Evolutionary conservation across 1,140 invertebrate genomes (phyloP).

Genomic region (Megalopta genalis): DNA sequence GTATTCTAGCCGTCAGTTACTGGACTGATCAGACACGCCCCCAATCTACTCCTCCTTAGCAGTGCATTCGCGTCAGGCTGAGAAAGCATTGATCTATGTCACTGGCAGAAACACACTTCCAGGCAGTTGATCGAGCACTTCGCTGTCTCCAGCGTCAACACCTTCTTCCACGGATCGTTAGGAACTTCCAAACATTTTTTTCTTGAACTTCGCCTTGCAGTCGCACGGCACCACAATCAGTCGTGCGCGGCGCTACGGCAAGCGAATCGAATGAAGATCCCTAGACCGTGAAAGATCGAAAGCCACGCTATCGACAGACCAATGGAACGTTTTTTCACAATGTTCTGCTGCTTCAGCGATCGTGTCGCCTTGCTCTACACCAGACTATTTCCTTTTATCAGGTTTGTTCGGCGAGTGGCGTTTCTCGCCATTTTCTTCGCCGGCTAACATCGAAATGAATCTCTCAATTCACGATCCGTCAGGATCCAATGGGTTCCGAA

Average conservation of each 20-base stretch:
- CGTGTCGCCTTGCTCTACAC: constrained; percentile 13
- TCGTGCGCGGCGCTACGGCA: not conserved
- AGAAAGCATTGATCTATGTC: constrained; percentile 57
- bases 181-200: constrained; percentile 51
- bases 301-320: constrained; percentile 20
- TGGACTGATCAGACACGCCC: not conserved
- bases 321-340: constrained; percentile 38
- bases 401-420: constrained; percentile 33
- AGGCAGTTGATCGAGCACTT: constrained; percentile 24
- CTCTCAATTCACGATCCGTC: too few species aligned
- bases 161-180: constrained; percentile 20
- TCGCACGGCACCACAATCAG: constrained; percentile 24
- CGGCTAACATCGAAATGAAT: not conserved
- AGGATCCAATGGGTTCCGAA: not conserved
- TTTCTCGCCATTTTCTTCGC: constrained; percentile 6
- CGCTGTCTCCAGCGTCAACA: constrained; percentile 19
- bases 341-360: constrained; percentile 24
- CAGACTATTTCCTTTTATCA: constrained; percentile 51
- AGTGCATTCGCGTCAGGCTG: not conserved
- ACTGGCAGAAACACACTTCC: constrained; percentile 48
- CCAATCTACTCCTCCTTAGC: not conserved
- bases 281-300: constrained; percentile 55
- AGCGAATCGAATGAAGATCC: constrained; percentile 16
- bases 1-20: not conserved
- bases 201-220: not conserved